These are phyloP conservation scores for Chaetorhynchus papuensis DNA, from an alignment of 2,113 vertebrate species.

Conservation along the genomic window DNA sequence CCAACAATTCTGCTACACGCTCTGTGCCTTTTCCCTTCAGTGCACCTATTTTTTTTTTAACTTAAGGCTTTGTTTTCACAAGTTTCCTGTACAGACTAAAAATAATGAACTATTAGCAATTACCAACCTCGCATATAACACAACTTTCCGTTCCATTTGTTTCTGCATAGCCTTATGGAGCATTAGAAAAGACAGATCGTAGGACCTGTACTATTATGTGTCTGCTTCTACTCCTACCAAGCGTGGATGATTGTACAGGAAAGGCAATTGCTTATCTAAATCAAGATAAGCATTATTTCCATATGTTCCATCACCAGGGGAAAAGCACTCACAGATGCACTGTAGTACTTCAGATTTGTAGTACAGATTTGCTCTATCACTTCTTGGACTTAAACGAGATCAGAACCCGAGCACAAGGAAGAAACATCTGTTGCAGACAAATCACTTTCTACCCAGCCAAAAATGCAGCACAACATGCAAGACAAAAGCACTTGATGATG, in stretches of 20 bases:
- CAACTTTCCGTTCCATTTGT: neutral
- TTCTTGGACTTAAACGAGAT: neutral
- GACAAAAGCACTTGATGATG: neutral
- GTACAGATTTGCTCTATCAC: constrained; percentile 18
- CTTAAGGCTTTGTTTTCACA: neutral
- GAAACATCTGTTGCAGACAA: constrained; percentile 36
- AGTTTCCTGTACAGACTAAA: neutral
- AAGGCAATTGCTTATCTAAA: constrained; percentile 53
- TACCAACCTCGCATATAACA: neutral
- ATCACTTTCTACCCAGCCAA: neutral
- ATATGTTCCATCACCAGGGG: constrained; percentile 32
- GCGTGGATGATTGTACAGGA: neutral
- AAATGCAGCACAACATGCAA: neutral
- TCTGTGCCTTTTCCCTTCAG: neutral
- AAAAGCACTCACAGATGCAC: constrained; percentile 32
- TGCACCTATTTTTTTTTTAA: neutral
- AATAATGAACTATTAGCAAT: neutral
- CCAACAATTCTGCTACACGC: neutral
- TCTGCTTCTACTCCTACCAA: constrained; percentile 26
- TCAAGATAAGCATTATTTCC: constrained; percentile 45
- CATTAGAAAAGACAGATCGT: neutral
- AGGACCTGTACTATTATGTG: neutral
- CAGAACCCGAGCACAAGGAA: constrained; percentile 16
- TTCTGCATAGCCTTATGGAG: neutral
- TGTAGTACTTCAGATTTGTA: constrained; percentile 34